Base-by-base conservation (phyloP, 2,113 vertebrate species). In the Pollimyrus isidori region DNA sequence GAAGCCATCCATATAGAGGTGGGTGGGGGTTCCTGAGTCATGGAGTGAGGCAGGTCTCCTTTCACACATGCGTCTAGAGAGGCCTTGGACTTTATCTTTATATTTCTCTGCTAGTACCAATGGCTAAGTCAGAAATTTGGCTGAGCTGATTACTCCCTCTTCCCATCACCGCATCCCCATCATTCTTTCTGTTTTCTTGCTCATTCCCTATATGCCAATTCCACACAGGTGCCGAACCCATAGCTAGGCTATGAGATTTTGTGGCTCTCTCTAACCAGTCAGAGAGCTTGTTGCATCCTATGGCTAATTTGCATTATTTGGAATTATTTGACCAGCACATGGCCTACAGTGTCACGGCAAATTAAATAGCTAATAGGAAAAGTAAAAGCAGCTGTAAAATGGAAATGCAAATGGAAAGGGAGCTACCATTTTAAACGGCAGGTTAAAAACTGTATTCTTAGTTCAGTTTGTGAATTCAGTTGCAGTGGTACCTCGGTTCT, bases 1-100 rank as follows among this genome's bases (percentile, higher is more conserved):
- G 96, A 97, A 1, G 97, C 96, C 11, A 95, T 99, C 93, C 95
- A 97, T 46, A 93, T 99, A 35, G 97, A 99, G 97, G 98, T 98
- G 90, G 93, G 93, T 50, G 35, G 13, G 62, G 39, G 91, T 76
- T 87, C 4, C 69, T 76, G 35, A 76, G 69, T 76, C 69, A 39
- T 7, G 35, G 73, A 80, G 73, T 80, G 15, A 80, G 35, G 73
- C 35, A 7, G 11, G 10, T n/a, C 73, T 39, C 35, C 30, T 80
- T 35, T 80, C 35, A 42, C 35, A 7, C 35, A 35, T 15, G 3
- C 53, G 7, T 30, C 23, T 30, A 69, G 26, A 26, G n/a, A 19
- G 62, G 10, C 62, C 62, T 69, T 30, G 62, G 62, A 69, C 30
- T 69, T 69, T 30, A 30, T 69, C 26, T 30, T 69, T 69, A 69